Percentiles rank a stretch among this genome's conserved stretches.
Conservation (phyloP, 2,113 vertebrate genomes). For the Fregetta grallaria region DNA sequence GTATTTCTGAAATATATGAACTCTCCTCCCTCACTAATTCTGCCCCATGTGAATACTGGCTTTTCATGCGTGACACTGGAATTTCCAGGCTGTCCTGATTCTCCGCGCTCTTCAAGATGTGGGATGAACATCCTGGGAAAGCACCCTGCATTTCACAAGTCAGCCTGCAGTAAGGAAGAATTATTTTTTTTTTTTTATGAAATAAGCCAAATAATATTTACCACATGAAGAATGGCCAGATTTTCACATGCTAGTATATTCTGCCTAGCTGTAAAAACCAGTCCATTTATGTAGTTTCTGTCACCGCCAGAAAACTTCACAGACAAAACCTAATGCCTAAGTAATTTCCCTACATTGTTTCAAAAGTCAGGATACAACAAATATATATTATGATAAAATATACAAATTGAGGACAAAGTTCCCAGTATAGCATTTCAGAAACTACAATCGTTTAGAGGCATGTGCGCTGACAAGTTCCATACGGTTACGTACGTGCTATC, state of each 20-base stretch:
- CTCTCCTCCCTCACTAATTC: background rate
- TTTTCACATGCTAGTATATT: background rate
- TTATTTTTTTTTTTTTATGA: background rate
- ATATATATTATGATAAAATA: accelerated
- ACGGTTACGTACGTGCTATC: accelerated
- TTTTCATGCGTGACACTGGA: background rate
- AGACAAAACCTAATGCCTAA: background rate
- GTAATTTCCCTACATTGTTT: background rate
- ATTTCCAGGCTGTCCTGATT: background rate
- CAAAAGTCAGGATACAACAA: background rate
- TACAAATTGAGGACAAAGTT: background rate
- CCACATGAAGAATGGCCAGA: background rate
- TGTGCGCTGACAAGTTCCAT: accelerated
- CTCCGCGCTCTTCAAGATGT: background rate
- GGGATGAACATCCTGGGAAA: background rate
- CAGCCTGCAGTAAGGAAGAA: background rate
- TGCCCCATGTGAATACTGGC: background rate
- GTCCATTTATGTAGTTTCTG: background rate
- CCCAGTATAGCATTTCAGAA: background rate
- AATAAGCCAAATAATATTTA: background rate
- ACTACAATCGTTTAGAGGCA: accelerated
- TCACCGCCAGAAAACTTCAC: background rate
- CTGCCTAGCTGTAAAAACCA: background rate
- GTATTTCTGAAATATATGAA: background rate
- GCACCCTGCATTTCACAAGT: background rate